Percentiles rank a stretch among this genome's conserved stretches.
These are phyloP conservation scores for Micropoecilia bifurca DNA, from an alignment of 2,797 vertebrate genomes.

Conservation along the genomic window DNA sequence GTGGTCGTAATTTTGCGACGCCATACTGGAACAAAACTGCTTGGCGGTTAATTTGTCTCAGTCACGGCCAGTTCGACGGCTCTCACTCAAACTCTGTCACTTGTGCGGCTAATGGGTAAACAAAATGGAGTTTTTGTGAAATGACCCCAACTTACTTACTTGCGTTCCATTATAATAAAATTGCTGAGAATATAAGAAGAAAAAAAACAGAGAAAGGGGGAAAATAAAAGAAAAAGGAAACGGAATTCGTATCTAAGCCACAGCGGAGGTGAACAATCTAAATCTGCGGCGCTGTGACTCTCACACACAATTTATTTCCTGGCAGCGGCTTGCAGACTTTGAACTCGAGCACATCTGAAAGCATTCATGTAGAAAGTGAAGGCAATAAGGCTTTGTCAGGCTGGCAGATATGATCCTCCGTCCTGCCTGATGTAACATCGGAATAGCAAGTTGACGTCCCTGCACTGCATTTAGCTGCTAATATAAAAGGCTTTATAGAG, in stretches of 20 bases:
- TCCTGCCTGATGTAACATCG: conserved; percentile 52
- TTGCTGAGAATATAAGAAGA: not conserved
- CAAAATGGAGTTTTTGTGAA: conserved; percentile 14
- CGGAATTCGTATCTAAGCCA: conserved; percentile 38
- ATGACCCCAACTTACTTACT: conserved; percentile 3
- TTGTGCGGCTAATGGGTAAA: not conserved
- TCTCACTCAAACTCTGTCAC: not conserved
- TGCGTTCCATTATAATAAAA: conserved; percentile 8
- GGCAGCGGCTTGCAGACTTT: conserved; percentile 62
- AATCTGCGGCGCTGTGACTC: conserved; percentile 42
- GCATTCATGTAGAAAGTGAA: conserved; percentile 60
- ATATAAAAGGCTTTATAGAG: conserved; percentile 38
- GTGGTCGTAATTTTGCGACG: not conserved
- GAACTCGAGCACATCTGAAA: conserved; percentile 61
- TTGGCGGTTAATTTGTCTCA: not conserved
- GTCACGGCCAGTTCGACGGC: not conserved
- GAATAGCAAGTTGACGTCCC: conserved; percentile 52
- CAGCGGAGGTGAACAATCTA: conserved; percentile 32
- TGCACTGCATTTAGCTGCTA: conserved; percentile 46
- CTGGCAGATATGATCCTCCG: conserved; percentile 62
- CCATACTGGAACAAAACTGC: not conserved
- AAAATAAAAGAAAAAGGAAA: not conserved
- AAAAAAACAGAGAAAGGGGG: too few species aligned
- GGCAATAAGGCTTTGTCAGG: conserved; percentile 62
- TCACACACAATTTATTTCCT: conserved; percentile 61